Evolutionary conservation across 2,797 vertebrate genomes (phyloP).

Genomic region (Urocyon cinereoargenteus): DNA sequence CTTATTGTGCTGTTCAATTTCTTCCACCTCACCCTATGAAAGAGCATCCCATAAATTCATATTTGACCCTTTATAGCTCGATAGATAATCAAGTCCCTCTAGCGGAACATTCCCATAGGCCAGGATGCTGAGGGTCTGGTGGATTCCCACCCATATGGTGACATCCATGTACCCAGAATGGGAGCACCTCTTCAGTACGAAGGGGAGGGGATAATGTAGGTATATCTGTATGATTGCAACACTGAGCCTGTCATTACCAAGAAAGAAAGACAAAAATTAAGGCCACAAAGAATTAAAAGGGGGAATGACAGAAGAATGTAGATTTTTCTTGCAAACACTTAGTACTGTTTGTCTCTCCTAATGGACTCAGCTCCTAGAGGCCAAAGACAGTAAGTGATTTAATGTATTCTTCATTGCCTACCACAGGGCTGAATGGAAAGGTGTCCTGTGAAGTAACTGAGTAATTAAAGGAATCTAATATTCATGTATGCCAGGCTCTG

Average conservation of each 20-base stretch:
- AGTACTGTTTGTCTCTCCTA: not conserved
- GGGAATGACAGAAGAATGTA: not conserved
- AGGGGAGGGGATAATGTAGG: not conserved
- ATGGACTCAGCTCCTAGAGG: not conserved
- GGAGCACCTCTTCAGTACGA: not conserved
- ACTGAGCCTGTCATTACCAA: not conserved
- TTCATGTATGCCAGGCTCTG: not conserved
- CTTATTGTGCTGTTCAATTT: constrained; percentile 87
- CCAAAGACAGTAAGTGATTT: not conserved
- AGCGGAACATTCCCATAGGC: not conserved
- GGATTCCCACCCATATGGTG: not conserved
- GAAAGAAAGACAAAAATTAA: constrained; percentile 35
- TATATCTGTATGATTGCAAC: not conserved
- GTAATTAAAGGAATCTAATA: not conserved
- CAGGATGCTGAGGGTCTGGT: not conserved
- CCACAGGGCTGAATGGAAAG: not conserved
- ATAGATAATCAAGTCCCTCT: not conserved
- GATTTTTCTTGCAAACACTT: not conserved
- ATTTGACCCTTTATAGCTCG: not conserved
- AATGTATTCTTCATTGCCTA: not conserved
- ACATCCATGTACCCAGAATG: not conserved
- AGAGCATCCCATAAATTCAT: not conserved
- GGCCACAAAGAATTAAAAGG: not conserved
- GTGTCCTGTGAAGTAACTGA: not conserved
- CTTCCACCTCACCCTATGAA: constrained; percentile 91